A percentile compares a stretch with the other conserved stretches of the same genome.
phyloP scores from a whole-genome alignment of 30 jellyfish, hydroid and myxozoan species.

The Turritopsis dohrnii region DNA sequence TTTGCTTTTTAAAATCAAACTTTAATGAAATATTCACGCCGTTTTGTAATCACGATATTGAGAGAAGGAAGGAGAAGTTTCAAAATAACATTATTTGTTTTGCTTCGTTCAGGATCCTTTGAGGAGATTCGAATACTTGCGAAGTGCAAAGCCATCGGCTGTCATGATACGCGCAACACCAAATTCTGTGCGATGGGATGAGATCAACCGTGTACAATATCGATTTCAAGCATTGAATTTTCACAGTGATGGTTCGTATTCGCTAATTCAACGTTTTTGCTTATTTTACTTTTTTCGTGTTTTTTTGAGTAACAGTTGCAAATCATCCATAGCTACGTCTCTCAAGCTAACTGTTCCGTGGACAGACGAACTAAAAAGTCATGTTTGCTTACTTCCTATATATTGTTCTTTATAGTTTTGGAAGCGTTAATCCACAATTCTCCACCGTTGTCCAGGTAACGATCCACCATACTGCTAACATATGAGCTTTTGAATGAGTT shows the following conservation, averaged over 20 bases:
- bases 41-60: too few species aligned
- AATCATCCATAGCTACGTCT: not conserved
- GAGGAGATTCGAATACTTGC: conserved; percentile 17
- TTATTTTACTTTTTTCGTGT: not conserved
- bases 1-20: too few species aligned
- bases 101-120: conserved; percentile 6
- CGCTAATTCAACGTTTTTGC: not conserved
- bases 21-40: too few species aligned
- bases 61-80: too few species aligned
- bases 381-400: not conserved
- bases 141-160: conserved; percentile 14
- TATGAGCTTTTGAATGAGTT: not conserved
- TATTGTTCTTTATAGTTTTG: conserved; percentile 34
- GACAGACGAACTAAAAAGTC: not conserved
- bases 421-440: conserved; percentile 68
- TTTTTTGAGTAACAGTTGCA: too few species aligned
- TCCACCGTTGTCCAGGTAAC: conserved; percentile 61
- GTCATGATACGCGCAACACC: conserved; percentile 92
- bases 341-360: not conserved
- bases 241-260: conserved; percentile 76
- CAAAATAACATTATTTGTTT: too few species aligned
- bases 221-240: conserved; percentile 84
- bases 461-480: not conserved
- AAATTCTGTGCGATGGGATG: conserved; percentile 93
- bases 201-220: conserved; percentile 79